Evolutionary conservation across 2,797 vertebrate species (phyloP).

Genomic region (Scolopax bukidnonensis): DNA sequence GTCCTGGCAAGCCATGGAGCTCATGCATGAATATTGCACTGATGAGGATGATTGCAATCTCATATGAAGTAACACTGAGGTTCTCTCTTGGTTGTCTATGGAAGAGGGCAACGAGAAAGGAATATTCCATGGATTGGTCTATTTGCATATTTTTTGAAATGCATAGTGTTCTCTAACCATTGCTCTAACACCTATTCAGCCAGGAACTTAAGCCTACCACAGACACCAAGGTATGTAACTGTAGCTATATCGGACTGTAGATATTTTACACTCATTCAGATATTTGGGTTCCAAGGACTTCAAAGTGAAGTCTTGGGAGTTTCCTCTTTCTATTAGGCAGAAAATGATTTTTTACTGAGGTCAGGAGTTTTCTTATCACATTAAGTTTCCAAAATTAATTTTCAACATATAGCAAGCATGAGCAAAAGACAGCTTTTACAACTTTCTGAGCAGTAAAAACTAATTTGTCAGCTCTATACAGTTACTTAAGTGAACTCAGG

Average conservation of each 20-base stretch:
- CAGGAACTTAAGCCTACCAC: background rate
- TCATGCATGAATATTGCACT: background rate
- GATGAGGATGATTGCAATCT: too few relatives aligned
- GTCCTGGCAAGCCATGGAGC: background rate
- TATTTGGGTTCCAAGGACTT: background rate
- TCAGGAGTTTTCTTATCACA: slow-evolving; percentile 1
- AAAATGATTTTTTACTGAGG: background rate
- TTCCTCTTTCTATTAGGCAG: background rate
- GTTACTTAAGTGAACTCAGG: background rate
- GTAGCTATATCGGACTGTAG: background rate
- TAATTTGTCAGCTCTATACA: background rate
- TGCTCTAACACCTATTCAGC: background rate
- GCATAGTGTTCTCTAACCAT: background rate
- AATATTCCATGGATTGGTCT: background rate
- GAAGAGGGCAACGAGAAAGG: background rate
- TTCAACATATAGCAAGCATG: background rate
- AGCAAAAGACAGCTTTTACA: background rate
- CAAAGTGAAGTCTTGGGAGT: slow-evolving; percentile 27
- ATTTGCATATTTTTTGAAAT: background rate
- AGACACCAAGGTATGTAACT: background rate
- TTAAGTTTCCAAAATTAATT: background rate
- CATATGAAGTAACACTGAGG: background rate
- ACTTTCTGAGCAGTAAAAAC: background rate
- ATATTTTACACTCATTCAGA: background rate
- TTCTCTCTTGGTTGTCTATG: background rate